Evolutionary conservation across 2,113 vertebrate genomes (phyloP), one percentile per base, ranked within the genome.

Genomic region (Antennarius striatus): DNA sequence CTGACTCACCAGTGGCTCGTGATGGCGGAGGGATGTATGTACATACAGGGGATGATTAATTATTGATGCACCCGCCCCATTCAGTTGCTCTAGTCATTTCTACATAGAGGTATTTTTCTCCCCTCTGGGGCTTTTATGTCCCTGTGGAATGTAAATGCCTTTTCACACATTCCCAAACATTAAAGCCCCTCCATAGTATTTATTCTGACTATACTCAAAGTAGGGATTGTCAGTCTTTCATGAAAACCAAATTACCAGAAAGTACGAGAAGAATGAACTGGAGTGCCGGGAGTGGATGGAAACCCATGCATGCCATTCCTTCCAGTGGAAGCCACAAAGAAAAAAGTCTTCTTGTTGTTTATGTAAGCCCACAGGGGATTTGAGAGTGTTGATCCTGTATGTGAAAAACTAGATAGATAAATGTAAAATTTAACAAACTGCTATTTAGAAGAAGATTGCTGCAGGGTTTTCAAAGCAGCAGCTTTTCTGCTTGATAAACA

Each of bases 31-130:
- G 60, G 55, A 47, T n/a, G 71, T 52, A 58, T 51, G 67, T 72
- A 69, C 67, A 75, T 62, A 70, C 57, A 22, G 14, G 5, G 48
- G 70, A 68, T 55, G 71, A 70, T 85, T 79, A 81, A 88, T 90
- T 80, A 84, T 88, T 73, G 68, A 90, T 84, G 80, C 3, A 14
- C 8, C 62, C 42, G 11, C 54, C 42, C 70, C 32, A 3, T 82
- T 86, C 68, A 82, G 60, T 89, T 86, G 80, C 54, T 66, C 43
- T 16, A 56, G 4, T 55, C 49, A 22, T 63, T 48, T 71, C 17
- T 47, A 72, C 62, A 81, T 52, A 14, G 15, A 2, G 10, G 6
- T 1, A 5, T 65, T 66, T 55, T 55, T 65, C 64, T 52, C 42
- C 61, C 51, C 8, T 8, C 5, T 3, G 2, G 55, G 63, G 63